Percentiles rank a stretch among this genome's conserved stretches.
Evolutionary conservation across 2,113 vertebrate species (phyloP).

Genomic region (Stomatorhinus ivindoensis): DNA sequence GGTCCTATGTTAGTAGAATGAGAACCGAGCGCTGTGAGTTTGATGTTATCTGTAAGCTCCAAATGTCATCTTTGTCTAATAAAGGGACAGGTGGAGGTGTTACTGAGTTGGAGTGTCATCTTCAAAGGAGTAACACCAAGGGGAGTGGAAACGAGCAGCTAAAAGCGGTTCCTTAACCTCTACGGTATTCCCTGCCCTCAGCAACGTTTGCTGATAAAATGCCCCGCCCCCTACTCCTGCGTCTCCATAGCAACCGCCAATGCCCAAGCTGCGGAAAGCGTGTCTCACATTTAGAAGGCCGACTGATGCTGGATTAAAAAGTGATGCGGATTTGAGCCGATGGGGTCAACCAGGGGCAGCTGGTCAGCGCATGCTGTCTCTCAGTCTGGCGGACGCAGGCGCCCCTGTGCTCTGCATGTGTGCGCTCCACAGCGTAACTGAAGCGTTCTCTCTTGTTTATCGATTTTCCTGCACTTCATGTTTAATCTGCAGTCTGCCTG

Average conservation of each 20-base stretch:
- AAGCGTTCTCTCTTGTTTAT: conserved; percentile 9
- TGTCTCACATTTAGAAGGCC: neutral
- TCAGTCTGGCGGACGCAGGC: neutral
- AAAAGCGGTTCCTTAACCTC: neutral
- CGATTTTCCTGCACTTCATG: conserved; percentile 4
- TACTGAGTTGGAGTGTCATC: neutral
- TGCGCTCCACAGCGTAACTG: neutral
- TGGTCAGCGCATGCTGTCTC: neutral
- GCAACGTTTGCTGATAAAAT: neutral
- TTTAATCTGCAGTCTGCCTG: neutral
- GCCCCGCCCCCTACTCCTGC: neutral
- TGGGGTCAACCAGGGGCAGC: neutral
- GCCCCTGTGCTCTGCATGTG: neutral
- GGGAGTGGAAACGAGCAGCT: neutral
- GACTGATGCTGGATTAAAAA: neutral
- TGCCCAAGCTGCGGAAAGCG: neutral
- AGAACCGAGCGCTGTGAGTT: neutral
- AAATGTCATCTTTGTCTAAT: neutral
- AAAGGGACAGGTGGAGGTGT: neutral
- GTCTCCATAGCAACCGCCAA: neutral
- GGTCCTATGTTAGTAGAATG: neutral
- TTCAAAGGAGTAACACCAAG: neutral
- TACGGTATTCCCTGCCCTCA: neutral
- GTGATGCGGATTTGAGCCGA: neutral
- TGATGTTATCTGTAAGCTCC: neutral